A percentile compares a stretch with the other conserved stretches of the same genome.
phyloP scores from a whole-genome alignment of 2,797 vertebrate genomes.

The Rhadinocentrus ornatus region DNA sequence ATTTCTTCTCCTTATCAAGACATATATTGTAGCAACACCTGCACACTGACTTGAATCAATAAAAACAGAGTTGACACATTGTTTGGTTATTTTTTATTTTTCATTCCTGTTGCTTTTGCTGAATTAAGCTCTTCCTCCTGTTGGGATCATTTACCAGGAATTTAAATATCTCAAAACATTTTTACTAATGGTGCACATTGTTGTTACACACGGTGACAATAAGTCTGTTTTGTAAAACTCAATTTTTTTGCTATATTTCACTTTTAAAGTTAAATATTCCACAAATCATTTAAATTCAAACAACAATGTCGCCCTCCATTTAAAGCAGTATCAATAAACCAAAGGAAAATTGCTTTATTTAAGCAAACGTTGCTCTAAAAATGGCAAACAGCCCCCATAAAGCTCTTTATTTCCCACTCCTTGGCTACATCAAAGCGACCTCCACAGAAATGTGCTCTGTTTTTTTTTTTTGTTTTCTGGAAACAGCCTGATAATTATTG shows the following conservation, averaged over 20 bases:
- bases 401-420: conserved; percentile 52
- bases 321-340: conserved; percentile 48
- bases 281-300: conserved; percentile 22
- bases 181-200: neutral
- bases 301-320: neutral
- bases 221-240: conserved; percentile 12
- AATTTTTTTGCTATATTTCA: neutral
- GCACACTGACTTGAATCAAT: too few species aligned
- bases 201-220: conserved; percentile 15
- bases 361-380: conserved; percentile 33
- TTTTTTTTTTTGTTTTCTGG: conserved; percentile 13
- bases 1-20: too few species aligned
- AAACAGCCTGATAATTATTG: conserved; percentile 60
- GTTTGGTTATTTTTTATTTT: neutral
- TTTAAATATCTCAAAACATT: conserved; percentile 11
- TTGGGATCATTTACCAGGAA: conserved; percentile 13
- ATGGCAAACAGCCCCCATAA: conserved; percentile 48
- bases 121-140: neutral
- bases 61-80: neutral
- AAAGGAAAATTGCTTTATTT: conserved; percentile 41
- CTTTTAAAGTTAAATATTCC: conserved; percentile 7
- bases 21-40: neutral
- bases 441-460: conserved; percentile 36
- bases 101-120: neutral
- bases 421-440: conserved; percentile 63